A percentile compares a stretch with the other conserved stretches of the same genome.
Evolutionary conservation across 2,797 vertebrate species (phyloP).

Genomic region (Sitta carolinensis): DNA sequence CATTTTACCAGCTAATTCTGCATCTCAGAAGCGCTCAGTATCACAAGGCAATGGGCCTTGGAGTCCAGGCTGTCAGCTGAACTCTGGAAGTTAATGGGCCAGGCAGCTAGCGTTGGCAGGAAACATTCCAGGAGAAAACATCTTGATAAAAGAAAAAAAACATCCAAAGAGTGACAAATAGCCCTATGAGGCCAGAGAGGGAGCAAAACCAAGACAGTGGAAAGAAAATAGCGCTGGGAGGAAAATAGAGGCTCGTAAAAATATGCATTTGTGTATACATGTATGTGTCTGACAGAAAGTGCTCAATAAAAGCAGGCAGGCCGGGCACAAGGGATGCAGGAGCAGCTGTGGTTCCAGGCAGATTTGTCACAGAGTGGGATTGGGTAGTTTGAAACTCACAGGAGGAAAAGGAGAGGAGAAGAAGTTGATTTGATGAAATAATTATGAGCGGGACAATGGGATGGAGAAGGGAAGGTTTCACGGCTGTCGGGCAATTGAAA

Average conservation of each 20-base stretch:
- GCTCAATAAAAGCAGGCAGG: not conserved
- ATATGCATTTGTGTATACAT: not conserved
- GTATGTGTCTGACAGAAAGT: not conserved
- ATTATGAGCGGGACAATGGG: not conserved
- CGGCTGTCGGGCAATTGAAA: conserved; percentile 6
- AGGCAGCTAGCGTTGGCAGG: conserved; percentile 13
- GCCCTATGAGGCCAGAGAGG: not conserved
- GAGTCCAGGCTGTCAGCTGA: conserved; percentile 45
- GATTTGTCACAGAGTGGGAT: not conserved
- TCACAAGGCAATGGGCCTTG: conserved; percentile 31
- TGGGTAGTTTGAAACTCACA: not conserved
- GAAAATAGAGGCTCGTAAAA: not conserved
- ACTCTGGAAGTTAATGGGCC: conserved; percentile 43
- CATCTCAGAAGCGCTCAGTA: not conserved
- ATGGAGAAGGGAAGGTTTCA: not conserved
- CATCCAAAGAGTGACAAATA: conserved; percentile 41
- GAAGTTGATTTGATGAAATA: conserved; percentile 30
- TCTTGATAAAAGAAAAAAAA: conserved; percentile 45
- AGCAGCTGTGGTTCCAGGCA: not conserved
- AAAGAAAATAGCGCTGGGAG: conserved; percentile 14
- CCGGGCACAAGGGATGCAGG: not conserved
- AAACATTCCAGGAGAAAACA: conserved; percentile 24
- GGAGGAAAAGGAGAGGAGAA: not conserved
- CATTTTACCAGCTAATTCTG: conserved; percentile 14
- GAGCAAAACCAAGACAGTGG: not conserved